A percentile compares a stretch with the other conserved stretches of the same genome.
Evolutionary conservation across 1,140 invertebrate species (phyloP).

Genomic region (Euschistus heros): DNA sequence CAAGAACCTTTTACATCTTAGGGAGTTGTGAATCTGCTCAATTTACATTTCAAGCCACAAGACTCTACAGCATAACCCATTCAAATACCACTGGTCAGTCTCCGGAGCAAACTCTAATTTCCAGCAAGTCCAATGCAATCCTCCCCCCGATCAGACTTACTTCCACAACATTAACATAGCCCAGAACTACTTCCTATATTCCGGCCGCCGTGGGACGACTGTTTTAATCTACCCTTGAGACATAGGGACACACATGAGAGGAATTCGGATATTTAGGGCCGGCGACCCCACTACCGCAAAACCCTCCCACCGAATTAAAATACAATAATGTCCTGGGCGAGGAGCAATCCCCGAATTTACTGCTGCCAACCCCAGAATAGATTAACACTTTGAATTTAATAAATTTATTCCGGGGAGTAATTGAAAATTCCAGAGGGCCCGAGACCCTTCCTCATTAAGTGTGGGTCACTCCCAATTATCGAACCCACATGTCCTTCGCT

Average conservation of each 20-base stretch:
- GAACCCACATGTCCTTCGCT: slow-evolving; percentile 2
- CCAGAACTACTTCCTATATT: background rate
- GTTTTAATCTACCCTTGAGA: slow-evolving; percentile 12
- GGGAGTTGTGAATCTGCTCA: too few relatives aligned
- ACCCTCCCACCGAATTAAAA: slow-evolving; percentile 13
- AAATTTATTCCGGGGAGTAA: slow-evolving; percentile 13
- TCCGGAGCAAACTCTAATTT: too few relatives aligned
- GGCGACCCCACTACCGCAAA: background rate
- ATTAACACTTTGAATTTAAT: slow-evolving; percentile 15
- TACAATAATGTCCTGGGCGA: slow-evolving; percentile 9
- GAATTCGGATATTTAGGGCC: slow-evolving; percentile 12
- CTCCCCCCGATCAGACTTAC: slow-evolving; percentile 2
- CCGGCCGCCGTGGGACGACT: background rate
- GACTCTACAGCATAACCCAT: too few relatives aligned
- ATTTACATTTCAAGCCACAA: too few relatives aligned
- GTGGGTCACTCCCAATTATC: slow-evolving; percentile 8
- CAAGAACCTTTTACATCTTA: too few relatives aligned
- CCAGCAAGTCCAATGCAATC: too few relatives aligned
- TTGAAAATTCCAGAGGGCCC: slow-evolving; percentile 3
- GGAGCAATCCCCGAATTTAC: slow-evolving; percentile 12
- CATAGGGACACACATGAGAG: background rate
- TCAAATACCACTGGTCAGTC: too few relatives aligned
- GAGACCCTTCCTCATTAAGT: slow-evolving; percentile 2
- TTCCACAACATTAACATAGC: slow-evolving; percentile 4
- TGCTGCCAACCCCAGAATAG: slow-evolving; percentile 10